Evolutionary conservation across 2,113 vertebrate genomes (phyloP), one percentile per base, ranked within the genome.

Genomic region (Gobius niger): DNA sequence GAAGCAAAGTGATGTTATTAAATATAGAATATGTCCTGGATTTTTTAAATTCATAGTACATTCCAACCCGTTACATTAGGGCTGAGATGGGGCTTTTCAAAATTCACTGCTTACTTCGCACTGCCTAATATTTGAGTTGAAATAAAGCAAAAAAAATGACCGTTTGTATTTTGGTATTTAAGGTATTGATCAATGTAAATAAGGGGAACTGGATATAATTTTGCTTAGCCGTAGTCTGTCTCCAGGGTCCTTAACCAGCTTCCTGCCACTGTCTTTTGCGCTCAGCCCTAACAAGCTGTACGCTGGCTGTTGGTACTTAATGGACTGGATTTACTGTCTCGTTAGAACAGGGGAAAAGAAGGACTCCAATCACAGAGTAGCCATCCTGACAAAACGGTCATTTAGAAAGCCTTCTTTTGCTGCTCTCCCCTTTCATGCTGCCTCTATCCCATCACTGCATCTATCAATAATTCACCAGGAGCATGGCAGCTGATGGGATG

Each of bases 381-480:
- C 78, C 68, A 80, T 78, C 65, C 57, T 63, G 51, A 73, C 80
- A 81, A 83, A 82, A 85, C 41, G 74, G 63, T 72, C 65, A 70
- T 87, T 87, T 72, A 73, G 73, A 78, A 76, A 62, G 44, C 72
- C 60, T 47, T 73, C 70, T 60, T 44, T 64, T 59, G 41, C 72
- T 59, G 47, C 40, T 63, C 46, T 63, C 70, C 59, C 51, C 59
- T 73, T 61, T 40, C 34, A 63, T 52, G 53, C 53, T 60, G 18
- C 68, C 66, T 56, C 71, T 62, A 61, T 73, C 87, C 73, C 1
- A 50, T 76, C 72, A 59, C 41, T 57, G 68, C 51, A 18, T 68
- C 76, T 51, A 82, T 91, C 78, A 87, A 85, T 92, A 87, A 91
- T 92, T 91, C 82, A 89, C 70, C 54, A 57, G 46, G 46, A 69